phyloP scores from a whole-genome alignment of 2,888 invertebrate species.

The Mesorhabditis belari region DNA sequence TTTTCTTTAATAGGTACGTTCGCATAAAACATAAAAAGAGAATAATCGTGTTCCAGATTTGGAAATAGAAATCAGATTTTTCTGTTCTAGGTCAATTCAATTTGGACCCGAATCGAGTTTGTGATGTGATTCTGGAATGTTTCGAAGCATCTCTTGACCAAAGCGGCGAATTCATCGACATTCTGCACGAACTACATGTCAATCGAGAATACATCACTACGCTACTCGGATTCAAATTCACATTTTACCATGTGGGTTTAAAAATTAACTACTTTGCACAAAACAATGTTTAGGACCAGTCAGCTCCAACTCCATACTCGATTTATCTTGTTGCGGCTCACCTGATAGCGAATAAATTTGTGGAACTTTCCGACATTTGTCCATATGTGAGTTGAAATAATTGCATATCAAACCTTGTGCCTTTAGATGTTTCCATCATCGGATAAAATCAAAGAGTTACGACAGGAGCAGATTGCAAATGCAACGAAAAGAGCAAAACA shows the following conservation, averaged over 20 bases:
- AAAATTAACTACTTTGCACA: not conserved
- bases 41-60: not conserved
- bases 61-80: not conserved
- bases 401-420: not conserved
- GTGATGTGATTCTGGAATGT: constrained; percentile 90
- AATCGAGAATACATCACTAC: constrained; percentile 67
- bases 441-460: constrained; percentile 28
- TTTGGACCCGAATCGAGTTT: constrained; percentile 77
- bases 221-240: constrained; percentile 81
- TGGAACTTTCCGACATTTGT: constrained; percentile 79
- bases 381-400: constrained; percentile 69
- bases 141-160: constrained; percentile 69
- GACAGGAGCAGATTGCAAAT: constrained; percentile 57
- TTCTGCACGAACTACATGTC: constrained; percentile 79
- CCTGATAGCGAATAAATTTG: constrained; percentile 77
- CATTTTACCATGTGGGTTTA: constrained; percentile 58
- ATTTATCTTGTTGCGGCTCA: constrained; percentile 82
- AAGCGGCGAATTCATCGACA: constrained; percentile 67
- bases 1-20: constrained; percentile 34
- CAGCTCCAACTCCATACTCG: constrained; percentile 55
- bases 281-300: constrained; percentile 1
- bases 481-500: constrained; percentile 66
- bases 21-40: too few relatives aligned
- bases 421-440: constrained; percentile 34
- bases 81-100: constrained; percentile 89